These are phyloP conservation scores for Ichneumoninae sp. DNA, from an alignment of 2,888 invertebrate species.

Conservation along the genomic window DNA sequence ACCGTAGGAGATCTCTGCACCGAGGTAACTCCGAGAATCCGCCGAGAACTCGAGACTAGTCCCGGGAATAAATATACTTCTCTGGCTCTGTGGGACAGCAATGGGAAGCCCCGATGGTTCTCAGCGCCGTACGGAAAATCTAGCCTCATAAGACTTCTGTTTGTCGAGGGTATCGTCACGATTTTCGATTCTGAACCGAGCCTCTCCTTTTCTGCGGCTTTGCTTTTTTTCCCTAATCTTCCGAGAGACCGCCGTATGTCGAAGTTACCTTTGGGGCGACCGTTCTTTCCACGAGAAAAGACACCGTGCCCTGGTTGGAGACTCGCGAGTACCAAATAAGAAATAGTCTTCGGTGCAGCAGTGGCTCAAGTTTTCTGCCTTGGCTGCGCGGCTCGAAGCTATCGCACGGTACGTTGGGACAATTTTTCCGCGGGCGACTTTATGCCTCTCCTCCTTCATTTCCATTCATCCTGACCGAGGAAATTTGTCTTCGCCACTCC, in stretches of 20 bases:
- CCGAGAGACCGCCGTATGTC: neutral
- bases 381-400: conserved; percentile 65
- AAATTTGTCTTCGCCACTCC: conserved; percentile 78
- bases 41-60: conserved; percentile 31
- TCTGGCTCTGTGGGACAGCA: conserved; percentile 34
- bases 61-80: conserved; percentile 28
- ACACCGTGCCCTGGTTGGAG: conserved; percentile 19
- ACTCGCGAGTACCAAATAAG: conserved; percentile 55
- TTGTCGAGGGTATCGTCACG: conserved; percentile 56
- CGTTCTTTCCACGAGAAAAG: conserved; percentile 6
- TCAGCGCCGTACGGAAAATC: conserved; percentile 31
- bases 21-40: conserved; percentile 41
- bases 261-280: conserved; percentile 36
- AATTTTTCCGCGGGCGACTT: conserved; percentile 65
- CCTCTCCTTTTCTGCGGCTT: conserved; percentile 1
- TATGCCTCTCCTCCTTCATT: conserved; percentile 13
- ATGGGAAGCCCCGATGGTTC: conserved; percentile 34
- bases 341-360: conserved; percentile 25
- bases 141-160: conserved; percentile 28
- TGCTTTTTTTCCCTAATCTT: neutral
- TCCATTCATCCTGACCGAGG: conserved; percentile 55
- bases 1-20: conserved; percentile 53
- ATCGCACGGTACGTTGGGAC: conserved; percentile 73
- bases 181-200: conserved; percentile 61
- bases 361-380: neutral